Percentiles rank a stretch among this genome's conserved stretches.
These are phyloP conservation scores for Tachina fera DNA, from an alignment of 2,888 invertebrate genomes.

Conservation along the genomic window DNA sequence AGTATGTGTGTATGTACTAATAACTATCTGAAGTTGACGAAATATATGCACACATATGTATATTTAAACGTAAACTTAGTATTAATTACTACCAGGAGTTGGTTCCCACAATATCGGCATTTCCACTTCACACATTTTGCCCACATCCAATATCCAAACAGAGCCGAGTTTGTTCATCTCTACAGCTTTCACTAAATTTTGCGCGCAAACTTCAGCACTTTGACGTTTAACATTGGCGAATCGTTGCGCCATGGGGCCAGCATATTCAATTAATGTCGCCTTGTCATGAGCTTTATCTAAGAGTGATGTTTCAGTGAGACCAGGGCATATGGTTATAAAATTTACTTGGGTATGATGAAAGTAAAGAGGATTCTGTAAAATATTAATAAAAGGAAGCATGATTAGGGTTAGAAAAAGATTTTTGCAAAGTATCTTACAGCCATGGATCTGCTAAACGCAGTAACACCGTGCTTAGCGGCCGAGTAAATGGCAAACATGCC, in stretches of 20 bases:
- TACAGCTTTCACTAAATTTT: conserved; percentile 74
- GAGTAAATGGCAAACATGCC: conserved; percentile 79
- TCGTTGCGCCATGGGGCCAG: conserved; percentile 64
- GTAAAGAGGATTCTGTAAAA: conserved; percentile 68
- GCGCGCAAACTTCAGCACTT: conserved; percentile 74
- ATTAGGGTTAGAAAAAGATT: background rate
- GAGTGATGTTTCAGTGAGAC: conserved; percentile 72
- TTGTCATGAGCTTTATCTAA: conserved; percentile 61
- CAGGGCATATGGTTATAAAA: conserved; percentile 75
- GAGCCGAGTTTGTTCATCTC: conserved; percentile 75
- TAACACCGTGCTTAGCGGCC: conserved; percentile 81
- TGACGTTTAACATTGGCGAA: conserved; percentile 71
- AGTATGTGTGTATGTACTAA: too few species aligned
- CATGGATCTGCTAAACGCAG: conserved; percentile 80
- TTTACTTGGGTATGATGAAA: conserved; percentile 71
- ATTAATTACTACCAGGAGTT: conserved; percentile 38
- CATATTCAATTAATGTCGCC: conserved; percentile 71
- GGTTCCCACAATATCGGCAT: conserved; percentile 73
- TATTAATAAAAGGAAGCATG: conserved; percentile 11
- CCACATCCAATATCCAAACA: conserved; percentile 76
- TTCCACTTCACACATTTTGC: conserved; percentile 73
- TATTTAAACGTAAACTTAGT: background rate
- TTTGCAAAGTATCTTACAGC: conserved; percentile 74
- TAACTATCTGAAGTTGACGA: too few species aligned
- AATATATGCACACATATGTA: background rate